Base-by-base conservation (phyloP, 2,113 vertebrate genomes). In the Ammodytes dubius region DNA sequence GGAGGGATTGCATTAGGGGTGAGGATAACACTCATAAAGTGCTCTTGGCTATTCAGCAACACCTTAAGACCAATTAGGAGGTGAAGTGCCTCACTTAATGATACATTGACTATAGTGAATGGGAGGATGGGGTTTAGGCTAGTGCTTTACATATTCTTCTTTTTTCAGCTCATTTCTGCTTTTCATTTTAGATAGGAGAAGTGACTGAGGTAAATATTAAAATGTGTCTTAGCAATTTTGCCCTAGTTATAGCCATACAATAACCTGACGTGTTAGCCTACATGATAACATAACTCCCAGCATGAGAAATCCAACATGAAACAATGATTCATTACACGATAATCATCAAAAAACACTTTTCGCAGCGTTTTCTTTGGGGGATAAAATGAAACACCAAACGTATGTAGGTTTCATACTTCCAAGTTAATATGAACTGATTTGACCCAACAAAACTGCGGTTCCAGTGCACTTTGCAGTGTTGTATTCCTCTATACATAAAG, bases 311-410 rank as follows among this genome's bases (percentile, higher is more conserved):
- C 63, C 60, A 75, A 58, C 72, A 87, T 79, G 43, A 83, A 69
- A 80, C 78, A 80, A 82, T 82, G 77, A 78, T 83, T 69, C 74
- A 86, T 82, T 69, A 79, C 11, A 1, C 59, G 57, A 57, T 81
- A 17, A 70, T 45, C 1, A 60, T 52, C 5, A 47, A 72, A 72
- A 78, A 78, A 60, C 56, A 57, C 71, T 52, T 70, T 49, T 19
- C 54, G 37, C 69, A 70, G 53, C 42, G 61, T 61, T 57, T 40
- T 45, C 43, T 61, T n/a, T 35, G 53, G 3, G 8, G 64, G 64
- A 68, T 70, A 50, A 74, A 81, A 65, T 13, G 50, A 35, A 12
- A 2, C 1, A 59, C 74, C 19, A 83, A 67, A 54, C 39, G 11
- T 5, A 50, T 60, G 65, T 54, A 79, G 80, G 70, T 81, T 74